Conservation (phyloP, 2,113 vertebrate species). For the Nothoprocta perdicaria region DNA sequence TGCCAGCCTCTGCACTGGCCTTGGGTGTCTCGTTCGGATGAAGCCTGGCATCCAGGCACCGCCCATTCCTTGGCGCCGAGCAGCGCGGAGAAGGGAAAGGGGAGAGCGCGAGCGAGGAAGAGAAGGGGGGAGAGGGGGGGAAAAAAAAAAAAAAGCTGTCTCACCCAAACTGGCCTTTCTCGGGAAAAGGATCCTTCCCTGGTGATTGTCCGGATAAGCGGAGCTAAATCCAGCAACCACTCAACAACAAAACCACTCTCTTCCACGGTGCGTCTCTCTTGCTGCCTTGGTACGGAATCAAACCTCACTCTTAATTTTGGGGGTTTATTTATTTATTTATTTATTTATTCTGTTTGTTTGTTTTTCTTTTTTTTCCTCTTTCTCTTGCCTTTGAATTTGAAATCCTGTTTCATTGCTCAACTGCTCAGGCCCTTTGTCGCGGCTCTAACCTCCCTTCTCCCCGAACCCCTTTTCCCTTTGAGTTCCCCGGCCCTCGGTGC, state of each 20-base stretch:
- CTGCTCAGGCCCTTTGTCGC: slow-evolving; percentile 47
- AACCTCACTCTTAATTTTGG: slow-evolving; percentile 66
- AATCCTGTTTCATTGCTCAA: slow-evolving; percentile 50
- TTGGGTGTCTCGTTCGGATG: slow-evolving; percentile 72
- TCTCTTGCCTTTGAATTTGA: slow-evolving; percentile 57
- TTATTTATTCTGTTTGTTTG: not conserved
- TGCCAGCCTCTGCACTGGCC: slow-evolving; percentile 74
- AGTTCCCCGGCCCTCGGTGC: slow-evolving; percentile 9
- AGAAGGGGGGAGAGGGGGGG: not conserved
- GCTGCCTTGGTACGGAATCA: slow-evolving; percentile 70
- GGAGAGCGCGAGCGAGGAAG: slow-evolving; percentile 63
- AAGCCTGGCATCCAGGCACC: slow-evolving; percentile 78
- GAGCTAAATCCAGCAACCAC: slow-evolving; percentile 71
- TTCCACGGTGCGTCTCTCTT: slow-evolving; percentile 70
- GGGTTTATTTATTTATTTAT: not conserved
- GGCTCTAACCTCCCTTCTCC: slow-evolving; percentile 24
- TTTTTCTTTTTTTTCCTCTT: too few relatives aligned
- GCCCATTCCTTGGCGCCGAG: slow-evolving; percentile 77
- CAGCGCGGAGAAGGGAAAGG: slow-evolving; percentile 76
- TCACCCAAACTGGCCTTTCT: slow-evolving; percentile 77
- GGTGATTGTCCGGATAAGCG: slow-evolving; percentile 72
- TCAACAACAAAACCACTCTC: slow-evolving; percentile 67
- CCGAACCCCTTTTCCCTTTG: not conserved
- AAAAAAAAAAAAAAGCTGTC: slow-evolving; percentile 63
- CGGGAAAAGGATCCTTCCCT: slow-evolving; percentile 70